Evolutionary conservation across 2,797 vertebrate species (phyloP).

Genomic region (Gallinago nigripennis): DNA sequence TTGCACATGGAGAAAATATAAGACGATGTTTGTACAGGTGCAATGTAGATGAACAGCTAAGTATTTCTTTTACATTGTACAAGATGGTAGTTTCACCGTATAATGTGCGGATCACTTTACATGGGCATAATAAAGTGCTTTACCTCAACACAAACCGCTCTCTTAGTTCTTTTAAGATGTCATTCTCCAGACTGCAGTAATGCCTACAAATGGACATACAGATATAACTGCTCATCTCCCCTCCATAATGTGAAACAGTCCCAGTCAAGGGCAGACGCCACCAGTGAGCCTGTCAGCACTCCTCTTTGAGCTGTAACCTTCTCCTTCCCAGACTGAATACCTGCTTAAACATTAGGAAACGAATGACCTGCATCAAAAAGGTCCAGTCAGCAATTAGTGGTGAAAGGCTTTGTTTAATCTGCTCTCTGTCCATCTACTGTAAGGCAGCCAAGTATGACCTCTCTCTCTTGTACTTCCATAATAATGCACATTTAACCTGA

Average conservation of each 20-base stretch:
- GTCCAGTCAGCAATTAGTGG: constrained; percentile 13
- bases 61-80: neutral
- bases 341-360: neutral
- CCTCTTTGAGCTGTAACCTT: neutral
- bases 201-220: neutral
- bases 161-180: neutral
- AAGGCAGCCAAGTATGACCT: constrained; percentile 29
- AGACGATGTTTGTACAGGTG: neutral
- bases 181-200: neutral
- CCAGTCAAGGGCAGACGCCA: neutral
- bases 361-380: neutral
- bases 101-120: neutral
- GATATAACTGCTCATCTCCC: neutral
- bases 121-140: neutral
- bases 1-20: neutral
- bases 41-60: neutral
- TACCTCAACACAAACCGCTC: neutral
- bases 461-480: neutral
- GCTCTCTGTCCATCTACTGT: neutral
- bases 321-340: neutral
- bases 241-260: neutral
- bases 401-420: constrained; percentile 31
- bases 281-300: neutral
- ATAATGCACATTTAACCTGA: constrained; percentile 31
- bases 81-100: neutral